Evolutionary conservation across 35 echinoderm and acorn worm species (phyloP), one percentile per base, ranked within the genome.

Genomic region (Apostichopus parvimensis): DNA sequence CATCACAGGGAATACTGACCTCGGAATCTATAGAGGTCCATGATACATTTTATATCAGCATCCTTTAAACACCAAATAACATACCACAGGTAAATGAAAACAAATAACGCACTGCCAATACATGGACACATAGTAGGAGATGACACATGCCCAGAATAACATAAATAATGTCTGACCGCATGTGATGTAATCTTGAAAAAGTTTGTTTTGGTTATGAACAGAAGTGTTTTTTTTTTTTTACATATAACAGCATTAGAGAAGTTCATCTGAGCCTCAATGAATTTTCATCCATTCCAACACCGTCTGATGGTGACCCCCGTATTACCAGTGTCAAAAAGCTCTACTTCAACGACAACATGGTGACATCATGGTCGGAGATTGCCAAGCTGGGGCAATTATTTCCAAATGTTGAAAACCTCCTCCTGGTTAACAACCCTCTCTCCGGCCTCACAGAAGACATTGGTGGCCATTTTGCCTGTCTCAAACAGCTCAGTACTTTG

Each of bases 281-380:
- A 18, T 52, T 88, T 26, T 55, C 60, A 15, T 65, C 14, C 64
- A 65, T 88, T 65, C 86, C 60, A 54, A 9, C 20, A 20, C 62
- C 60, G 25, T 68, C 64, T 34, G 57, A 72, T 18, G 86, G 72
- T 65, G 71, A 7, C 17, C 15, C 6, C 20, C 54, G 4, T 1
- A 60, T 15, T 58, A 68, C 4, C 9, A 53, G 61, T 45, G 62
- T 88, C 17, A 57, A 52, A 54, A 71, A 28, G 22, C 86, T 88
- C 24, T 73, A 88, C 64, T 88, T 88, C 62, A 88, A 88, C 72
- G 68, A 73, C 62, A 88, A 88, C 24, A 88, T 65, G 64, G 45
- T 88, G 68, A 88, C 62, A 65, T 3, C 23, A 15, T 88, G 86
- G 86, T 68, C 86, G 3, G 86, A 88, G 68, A 62, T 88, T 10